Percentiles rank a stretch among this genome's conserved stretches.
These are phyloP conservation scores for Linnaemya tessellans DNA, from an alignment of 2,888 invertebrate species.

Conservation along the genomic window DNA sequence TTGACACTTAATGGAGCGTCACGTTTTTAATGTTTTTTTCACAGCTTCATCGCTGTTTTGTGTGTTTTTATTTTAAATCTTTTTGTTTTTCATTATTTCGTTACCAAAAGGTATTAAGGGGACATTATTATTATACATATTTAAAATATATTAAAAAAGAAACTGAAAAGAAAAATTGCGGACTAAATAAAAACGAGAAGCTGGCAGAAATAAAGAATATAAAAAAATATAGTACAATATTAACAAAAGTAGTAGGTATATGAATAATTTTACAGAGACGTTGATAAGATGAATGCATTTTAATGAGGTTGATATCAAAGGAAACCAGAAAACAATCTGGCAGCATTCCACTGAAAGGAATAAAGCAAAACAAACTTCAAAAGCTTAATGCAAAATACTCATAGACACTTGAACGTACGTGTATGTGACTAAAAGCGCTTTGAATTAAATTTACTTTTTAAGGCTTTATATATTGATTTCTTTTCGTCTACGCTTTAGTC, in stretches of 20 bases:
- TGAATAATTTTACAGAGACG: slow-evolving; percentile 39
- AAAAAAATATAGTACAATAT: slow-evolving; percentile 39
- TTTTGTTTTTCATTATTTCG: background rate
- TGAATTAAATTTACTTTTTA: slow-evolving; percentile 13
- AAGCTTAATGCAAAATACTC: slow-evolving; percentile 51
- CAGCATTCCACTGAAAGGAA: slow-evolving; percentile 42
- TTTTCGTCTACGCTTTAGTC: slow-evolving; percentile 3
- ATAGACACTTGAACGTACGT: slow-evolving; percentile 1
- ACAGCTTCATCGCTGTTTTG: slow-evolving; percentile 50
- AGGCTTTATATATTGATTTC: slow-evolving; percentile 37
- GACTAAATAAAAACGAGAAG: slow-evolving; percentile 40
- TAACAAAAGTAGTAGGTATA: slow-evolving; percentile 51
- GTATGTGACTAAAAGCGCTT: slow-evolving; percentile 17
- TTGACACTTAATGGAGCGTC: slow-evolving; percentile 73
- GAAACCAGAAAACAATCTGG: slow-evolving; percentile 55
- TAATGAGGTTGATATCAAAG: slow-evolving; percentile 64
- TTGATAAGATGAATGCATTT: slow-evolving; percentile 66
- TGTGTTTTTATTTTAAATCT: background rate
- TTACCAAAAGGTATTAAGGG: slow-evolving; percentile 48
- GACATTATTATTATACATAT: slow-evolving; percentile 45
- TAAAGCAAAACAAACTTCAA: slow-evolving; percentile 32
- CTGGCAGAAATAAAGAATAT: background rate
- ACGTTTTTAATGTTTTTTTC: slow-evolving; percentile 70
- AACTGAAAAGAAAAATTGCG: slow-evolving; percentile 32
- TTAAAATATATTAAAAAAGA: slow-evolving; percentile 11